phyloP scores from a whole-genome alignment of 2,113 vertebrate genomes.

The Oreochromis aureus region DNA sequence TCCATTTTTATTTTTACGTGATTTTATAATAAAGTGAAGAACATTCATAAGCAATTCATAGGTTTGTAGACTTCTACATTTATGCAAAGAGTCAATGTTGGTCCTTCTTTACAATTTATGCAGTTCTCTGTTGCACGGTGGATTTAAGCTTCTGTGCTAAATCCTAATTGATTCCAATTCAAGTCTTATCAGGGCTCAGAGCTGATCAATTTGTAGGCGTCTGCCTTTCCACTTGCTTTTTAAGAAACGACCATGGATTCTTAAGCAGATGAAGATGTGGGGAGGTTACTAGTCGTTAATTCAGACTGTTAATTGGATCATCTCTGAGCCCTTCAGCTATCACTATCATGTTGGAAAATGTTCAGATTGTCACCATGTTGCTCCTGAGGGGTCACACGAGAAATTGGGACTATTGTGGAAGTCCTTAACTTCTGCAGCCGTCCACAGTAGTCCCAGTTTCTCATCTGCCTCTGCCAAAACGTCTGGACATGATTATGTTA shows the following conservation, averaged over 20 bases:
- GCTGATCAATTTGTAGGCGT: not conserved
- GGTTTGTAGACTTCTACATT: not conserved
- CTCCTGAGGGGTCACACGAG: fast-evolving
- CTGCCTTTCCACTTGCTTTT: not conserved
- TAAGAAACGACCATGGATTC: not conserved
- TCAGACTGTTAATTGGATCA: not conserved
- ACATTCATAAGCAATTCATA: fast-evolving
- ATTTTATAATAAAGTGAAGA: not conserved
- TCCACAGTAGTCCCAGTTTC: not conserved
- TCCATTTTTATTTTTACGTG: not conserved
- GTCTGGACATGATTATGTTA: not conserved
- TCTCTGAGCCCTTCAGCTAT: not conserved
- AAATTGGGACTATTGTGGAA: fast-evolving
- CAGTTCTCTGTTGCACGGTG: not conserved
- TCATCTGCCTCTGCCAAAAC: not conserved
- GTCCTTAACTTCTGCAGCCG: not conserved
- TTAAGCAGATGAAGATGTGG: not conserved
- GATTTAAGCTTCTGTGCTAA: not conserved
- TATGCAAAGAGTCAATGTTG: not conserved
- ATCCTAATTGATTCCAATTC: not conserved
- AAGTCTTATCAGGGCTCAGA: not conserved
- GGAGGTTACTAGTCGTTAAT: not conserved
- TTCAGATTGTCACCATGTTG: not conserved
- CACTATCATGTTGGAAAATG: not conserved
- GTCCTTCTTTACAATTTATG: not conserved